A percentile compares a stretch with the other conserved stretches of the same genome.
Evolutionary conservation across 2,888 invertebrate species (phyloP).

Genomic region (Thelaira solivaga): DNA sequence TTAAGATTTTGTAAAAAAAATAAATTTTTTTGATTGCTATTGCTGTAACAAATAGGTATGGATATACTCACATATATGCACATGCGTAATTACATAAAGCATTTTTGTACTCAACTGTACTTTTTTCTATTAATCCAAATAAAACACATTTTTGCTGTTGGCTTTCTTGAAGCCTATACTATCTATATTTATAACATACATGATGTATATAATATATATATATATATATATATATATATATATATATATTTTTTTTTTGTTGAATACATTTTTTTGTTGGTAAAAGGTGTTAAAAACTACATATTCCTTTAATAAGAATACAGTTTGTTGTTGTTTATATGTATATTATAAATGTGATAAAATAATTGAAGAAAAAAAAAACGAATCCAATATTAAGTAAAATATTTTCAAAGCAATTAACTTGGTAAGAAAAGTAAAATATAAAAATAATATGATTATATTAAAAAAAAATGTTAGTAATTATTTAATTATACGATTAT

Average conservation of each 20-base stretch:
- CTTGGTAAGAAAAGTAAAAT: background rate
- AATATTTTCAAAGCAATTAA: too few species aligned
- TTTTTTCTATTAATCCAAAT: background rate
- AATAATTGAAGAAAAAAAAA: conserved; percentile 8
- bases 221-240: too few species aligned
- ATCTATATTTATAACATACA: too few species aligned
- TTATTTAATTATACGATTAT: background rate
- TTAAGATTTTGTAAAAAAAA: too few species aligned
- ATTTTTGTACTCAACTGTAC: background rate
- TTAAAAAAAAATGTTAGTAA: background rate
- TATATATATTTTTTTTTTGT: conserved; percentile 9
- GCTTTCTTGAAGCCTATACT: conserved; percentile 48
- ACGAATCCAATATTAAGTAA: background rate
- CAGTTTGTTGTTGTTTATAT: too few species aligned
- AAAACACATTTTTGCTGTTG: conserved; percentile 22
- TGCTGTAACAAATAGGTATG: too few species aligned
- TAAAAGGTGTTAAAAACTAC: conserved; percentile 25
- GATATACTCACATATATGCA: too few species aligned
- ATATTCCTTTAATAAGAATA: conserved; percentile 15
- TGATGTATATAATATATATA: conserved; percentile 32
- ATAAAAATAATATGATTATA: background rate
- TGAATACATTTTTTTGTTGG: background rate
- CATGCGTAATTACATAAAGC: too few species aligned
- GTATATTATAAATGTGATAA: conserved; percentile 1
- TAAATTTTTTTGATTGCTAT: too few species aligned